phyloP scores from a whole-genome alignment of 2,797 vertebrate species.

The Sciaenops ocellatus region DNA sequence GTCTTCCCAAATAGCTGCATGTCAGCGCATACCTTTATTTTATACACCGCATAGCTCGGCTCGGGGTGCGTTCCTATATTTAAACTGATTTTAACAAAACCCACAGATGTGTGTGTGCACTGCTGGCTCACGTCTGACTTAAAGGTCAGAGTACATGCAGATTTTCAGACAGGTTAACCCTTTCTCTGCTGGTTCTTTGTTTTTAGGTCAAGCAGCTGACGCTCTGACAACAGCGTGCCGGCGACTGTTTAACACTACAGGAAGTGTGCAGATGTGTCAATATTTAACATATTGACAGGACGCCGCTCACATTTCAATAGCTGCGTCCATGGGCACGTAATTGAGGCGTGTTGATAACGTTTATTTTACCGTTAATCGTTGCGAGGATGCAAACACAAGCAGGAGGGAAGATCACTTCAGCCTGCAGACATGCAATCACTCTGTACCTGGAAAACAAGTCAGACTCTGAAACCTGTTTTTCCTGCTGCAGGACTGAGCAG shows the following conservation, averaged over 20 bases:
- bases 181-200: no score
- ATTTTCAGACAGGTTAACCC: no score
- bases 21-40: neutral
- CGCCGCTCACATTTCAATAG: constrained; percentile 35
- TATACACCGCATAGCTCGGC: no score
- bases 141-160: no score
- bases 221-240: neutral
- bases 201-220: no score
- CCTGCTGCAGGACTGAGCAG: constrained; percentile 15
- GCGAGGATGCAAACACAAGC: neutral
- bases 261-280: constrained; percentile 55
- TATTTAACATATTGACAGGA: constrained; percentile 68
- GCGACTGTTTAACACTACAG: constrained; percentile 32
- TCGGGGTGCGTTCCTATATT: no score
- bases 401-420: neutral
- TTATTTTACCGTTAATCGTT: no score
- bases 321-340: constrained; percentile 36
- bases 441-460: constrained; percentile 34
- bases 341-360: constrained; percentile 42
- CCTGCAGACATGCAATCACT: constrained; percentile 29
- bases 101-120: no score
- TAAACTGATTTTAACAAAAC: no score
- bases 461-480: constrained; percentile 57
- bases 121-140: no score
- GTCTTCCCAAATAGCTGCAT: neutral